Percentiles rank a stretch among this genome's conserved stretches.
Evolutionary conservation across 2,888 invertebrate genomes (phyloP).

Genomic region (Hylaea fasciaria): DNA sequence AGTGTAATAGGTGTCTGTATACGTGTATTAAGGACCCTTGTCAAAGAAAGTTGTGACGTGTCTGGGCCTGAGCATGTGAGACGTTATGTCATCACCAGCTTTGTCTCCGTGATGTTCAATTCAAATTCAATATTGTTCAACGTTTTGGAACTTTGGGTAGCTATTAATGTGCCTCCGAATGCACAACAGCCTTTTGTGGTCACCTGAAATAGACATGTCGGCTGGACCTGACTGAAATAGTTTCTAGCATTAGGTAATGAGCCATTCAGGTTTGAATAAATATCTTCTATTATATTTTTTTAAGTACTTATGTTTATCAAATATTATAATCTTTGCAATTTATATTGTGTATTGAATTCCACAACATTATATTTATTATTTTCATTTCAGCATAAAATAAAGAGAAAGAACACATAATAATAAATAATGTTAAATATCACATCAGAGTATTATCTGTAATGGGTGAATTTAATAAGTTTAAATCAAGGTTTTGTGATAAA

Average conservation of each 20-base stretch:
- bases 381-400: background rate
- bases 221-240: slow-evolving; percentile 40
- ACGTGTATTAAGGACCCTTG: slow-evolving; percentile 52
- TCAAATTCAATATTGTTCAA: slow-evolving; percentile 4
- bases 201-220: background rate
- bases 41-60: slow-evolving; percentile 52
- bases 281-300: no score
- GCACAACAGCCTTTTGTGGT: background rate
- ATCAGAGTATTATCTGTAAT: no score
- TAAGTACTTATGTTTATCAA: no score
- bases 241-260: slow-evolving; percentile 6
- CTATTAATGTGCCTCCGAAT: slow-evolving; percentile 1
- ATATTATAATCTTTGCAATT: no score
- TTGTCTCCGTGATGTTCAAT: background rate
- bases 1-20: slow-evolving; percentile 20
- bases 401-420: no score
- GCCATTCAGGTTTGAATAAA: background rate
- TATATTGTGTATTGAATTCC: background rate
- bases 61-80: slow-evolving; percentile 18
- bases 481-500: no score
- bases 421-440: no score
- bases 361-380: background rate
- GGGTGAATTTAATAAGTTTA: no score
- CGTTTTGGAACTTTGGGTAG: background rate
- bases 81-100: slow-evolving; percentile 4